Conservation (phyloP, 2,888 invertebrate species). For the Synergus itoensis region DNA sequence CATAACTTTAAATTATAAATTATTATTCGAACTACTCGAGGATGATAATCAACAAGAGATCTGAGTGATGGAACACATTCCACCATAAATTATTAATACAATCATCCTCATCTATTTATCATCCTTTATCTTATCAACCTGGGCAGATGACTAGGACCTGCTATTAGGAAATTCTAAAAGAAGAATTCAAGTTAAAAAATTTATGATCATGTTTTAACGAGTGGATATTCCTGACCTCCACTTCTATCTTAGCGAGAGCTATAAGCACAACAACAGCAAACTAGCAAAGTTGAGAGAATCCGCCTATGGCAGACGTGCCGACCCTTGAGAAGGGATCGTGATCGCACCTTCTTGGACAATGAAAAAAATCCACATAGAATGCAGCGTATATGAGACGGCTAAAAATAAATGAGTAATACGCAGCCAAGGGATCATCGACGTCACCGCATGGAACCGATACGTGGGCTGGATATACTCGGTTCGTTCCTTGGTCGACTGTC, state of each 20-base stretch:
- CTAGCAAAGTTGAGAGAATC: neutral
- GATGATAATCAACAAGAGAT: neutral
- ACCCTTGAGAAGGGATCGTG: constrained; percentile 50
- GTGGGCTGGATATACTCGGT: constrained; percentile 34
- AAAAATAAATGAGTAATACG: constrained; percentile 42
- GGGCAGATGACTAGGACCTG: no score
- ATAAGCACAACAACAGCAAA: neutral
- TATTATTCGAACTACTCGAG: neutral
- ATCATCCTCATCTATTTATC: no score
- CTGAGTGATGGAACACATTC: no score
- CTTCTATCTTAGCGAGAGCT: constrained; percentile 1
- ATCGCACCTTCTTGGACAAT: constrained; percentile 57
- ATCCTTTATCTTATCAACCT: no score
- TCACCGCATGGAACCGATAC: constrained; percentile 57
- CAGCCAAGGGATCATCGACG: constrained; percentile 52
- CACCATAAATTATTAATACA: no score
- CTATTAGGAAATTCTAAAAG: no score
- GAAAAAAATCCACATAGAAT: constrained; percentile 41
- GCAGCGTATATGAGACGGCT: constrained; percentile 43
- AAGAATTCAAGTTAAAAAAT: no score
- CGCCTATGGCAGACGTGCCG: constrained; percentile 13
- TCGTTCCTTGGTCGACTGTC: constrained; percentile 34
- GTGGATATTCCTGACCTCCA: neutral
- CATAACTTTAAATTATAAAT: constrained; percentile 10
- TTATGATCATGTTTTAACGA: no score